Conservation (phyloP, 2,888 invertebrate species). For the Eudemis profundana region DNA sequence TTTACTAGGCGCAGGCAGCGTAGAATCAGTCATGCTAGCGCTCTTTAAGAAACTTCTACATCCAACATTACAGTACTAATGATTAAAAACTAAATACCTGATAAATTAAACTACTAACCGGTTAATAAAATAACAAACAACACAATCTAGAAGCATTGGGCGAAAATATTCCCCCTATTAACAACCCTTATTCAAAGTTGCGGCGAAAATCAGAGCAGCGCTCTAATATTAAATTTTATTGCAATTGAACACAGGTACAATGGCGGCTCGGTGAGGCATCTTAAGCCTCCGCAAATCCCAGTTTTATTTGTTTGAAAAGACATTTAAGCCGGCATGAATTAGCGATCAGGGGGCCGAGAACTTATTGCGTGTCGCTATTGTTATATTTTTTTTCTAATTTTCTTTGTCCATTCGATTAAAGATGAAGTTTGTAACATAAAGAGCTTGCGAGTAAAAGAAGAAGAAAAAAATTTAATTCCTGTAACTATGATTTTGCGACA, state of each 20-base stretch:
- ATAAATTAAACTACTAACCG: too few species aligned
- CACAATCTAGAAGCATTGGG: not conserved
- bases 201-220: slow-evolving; percentile 24
- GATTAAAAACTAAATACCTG: too few species aligned
- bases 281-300: slow-evolving; percentile 54
- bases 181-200: slow-evolving; percentile 25
- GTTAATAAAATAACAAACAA: not conserved
- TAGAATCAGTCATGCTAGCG: too few species aligned
- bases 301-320: slow-evolving; percentile 76
- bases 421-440: too few species aligned
- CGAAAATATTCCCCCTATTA: slow-evolving; percentile 7
- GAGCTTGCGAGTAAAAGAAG: too few species aligned
- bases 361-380: slow-evolving; percentile 32
- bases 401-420: too few species aligned
- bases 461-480: too few species aligned
- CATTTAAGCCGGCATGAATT: slow-evolving; percentile 54
- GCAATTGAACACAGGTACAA: slow-evolving; percentile 39
- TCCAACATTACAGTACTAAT: too few species aligned
- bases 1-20: too few species aligned
- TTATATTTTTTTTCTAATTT: not conserved
- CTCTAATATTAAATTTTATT: slow-evolving; percentile 40
- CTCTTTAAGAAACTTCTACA: too few species aligned
- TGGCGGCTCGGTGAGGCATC: slow-evolving; percentile 31
- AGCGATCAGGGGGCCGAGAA: slow-evolving; percentile 30
- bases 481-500: too few species aligned